A percentile compares a stretch with the other conserved stretches of the same genome.
These are phyloP conservation scores for Aleiodes sp. DNA, from an alignment of 1,140 invertebrate species.

Conservation along the genomic window DNA sequence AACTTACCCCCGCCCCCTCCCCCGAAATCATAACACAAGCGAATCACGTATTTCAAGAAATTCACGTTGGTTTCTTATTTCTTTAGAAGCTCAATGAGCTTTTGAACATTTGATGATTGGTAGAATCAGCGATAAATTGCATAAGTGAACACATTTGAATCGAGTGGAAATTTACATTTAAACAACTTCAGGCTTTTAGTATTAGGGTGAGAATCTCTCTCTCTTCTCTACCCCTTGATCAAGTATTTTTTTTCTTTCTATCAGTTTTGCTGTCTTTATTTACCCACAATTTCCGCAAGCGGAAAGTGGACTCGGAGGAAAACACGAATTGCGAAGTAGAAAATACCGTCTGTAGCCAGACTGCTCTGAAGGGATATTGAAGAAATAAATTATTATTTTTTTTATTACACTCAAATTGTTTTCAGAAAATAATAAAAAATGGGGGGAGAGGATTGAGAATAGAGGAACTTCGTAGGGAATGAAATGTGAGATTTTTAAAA, in stretches of 20 bases:
- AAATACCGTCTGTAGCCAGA: no score
- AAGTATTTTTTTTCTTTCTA: background rate
- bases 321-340: no score
- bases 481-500: no score
- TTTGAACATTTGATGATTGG: slow-evolving; percentile 7
- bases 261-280: background rate
- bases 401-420: no score
- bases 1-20: slow-evolving; percentile 3
- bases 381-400: no score
- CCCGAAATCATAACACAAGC: slow-evolving; percentile 19
- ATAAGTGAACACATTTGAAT: slow-evolving; percentile 31
- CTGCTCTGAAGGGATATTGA: no score
- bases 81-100: background rate
- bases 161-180: slow-evolving; percentile 56
- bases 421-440: no score
- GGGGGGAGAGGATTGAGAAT: no score
- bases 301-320: background rate
- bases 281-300: background rate
- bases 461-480: no score
- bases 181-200: slow-evolving; percentile 43
- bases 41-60: background rate
- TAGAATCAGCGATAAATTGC: background rate
- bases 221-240: slow-evolving; percentile 7
- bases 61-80: slow-evolving; percentile 7
- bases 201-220: slow-evolving; percentile 1